These are phyloP conservation scores for Lordiphosa collinella DNA, from an alignment of 1,140 invertebrate genomes.

Conservation along the genomic window DNA sequence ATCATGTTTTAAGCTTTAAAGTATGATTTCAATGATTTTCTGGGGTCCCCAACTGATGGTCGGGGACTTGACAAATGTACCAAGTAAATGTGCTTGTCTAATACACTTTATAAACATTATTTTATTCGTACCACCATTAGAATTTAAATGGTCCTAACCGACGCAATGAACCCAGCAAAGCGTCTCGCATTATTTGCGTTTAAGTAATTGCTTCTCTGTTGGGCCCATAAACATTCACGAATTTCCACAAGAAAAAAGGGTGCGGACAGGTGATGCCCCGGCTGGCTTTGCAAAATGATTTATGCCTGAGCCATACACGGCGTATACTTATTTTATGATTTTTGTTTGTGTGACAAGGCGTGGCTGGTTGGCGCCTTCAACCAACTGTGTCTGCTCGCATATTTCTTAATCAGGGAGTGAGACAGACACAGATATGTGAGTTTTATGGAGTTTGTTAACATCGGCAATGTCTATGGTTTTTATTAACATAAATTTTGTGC, in stretches of 20 bases:
- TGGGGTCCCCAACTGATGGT: too few relatives aligned
- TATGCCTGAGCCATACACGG: conserved; percentile 44
- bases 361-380: conserved; percentile 44
- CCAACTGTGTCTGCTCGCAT: conserved; percentile 41
- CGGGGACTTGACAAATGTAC: too few relatives aligned
- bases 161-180: not conserved
- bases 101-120: not conserved
- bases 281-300: conserved; percentile 45
- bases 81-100: too few relatives aligned
- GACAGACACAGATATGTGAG: conserved; percentile 24
- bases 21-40: too few relatives aligned
- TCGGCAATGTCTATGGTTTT: conserved; percentile 48
- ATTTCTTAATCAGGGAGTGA: conserved; percentile 44
- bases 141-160: conserved; percentile 4
- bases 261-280: conserved; percentile 2
- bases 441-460: conserved; percentile 37
- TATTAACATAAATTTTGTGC: conserved; percentile 67
- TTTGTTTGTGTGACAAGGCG: conserved; percentile 37
- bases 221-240: conserved; percentile 7
- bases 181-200: conserved; percentile 7
- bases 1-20: too few relatives aligned
- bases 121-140: not conserved
- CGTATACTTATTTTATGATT: conserved; percentile 64
- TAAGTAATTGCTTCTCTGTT: conserved; percentile 8
- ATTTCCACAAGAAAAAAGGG: conserved; percentile 3